phyloP scores from a whole-genome alignment of 2,888 invertebrate genomes.

The Trachelus stipa region DNA sequence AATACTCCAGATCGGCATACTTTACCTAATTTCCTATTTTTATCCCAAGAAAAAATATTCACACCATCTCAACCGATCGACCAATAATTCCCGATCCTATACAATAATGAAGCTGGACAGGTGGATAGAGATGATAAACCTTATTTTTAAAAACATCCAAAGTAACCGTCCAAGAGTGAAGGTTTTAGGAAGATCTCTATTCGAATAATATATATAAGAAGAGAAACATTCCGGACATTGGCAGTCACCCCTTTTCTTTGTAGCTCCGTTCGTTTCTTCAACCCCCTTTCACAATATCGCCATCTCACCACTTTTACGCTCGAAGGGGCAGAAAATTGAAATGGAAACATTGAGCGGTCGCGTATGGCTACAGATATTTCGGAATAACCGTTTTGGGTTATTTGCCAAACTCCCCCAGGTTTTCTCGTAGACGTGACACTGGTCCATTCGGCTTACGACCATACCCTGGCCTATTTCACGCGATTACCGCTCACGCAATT shows the following conservation, averaged over 20 bases:
- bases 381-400: constrained; percentile 57
- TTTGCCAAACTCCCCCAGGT: constrained; percentile 29
- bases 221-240: neutral
- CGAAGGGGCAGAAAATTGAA: constrained; percentile 61
- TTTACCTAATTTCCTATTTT: neutral
- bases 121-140: neutral
- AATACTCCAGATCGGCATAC: neutral
- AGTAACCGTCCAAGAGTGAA: neutral
- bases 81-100: neutral
- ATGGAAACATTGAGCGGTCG: constrained; percentile 57
- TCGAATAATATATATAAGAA: neutral
- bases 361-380: constrained; percentile 57
- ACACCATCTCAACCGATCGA: neutral
- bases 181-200: neutral
- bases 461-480: constrained; percentile 14
- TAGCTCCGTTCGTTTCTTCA: constrained; percentile 13
- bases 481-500: constrained; percentile 8
- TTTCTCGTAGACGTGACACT: constrained; percentile 3
- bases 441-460: constrained; percentile 15
- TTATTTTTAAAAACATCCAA: neutral
- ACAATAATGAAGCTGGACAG: too few relatives aligned
- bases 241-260: neutral
- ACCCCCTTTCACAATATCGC: constrained; percentile 40
- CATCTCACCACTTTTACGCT: constrained; percentile 62
- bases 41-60: neutral